Conservation (phyloP, 2,888 invertebrate species). For the Cantharis rufa region DNA sequence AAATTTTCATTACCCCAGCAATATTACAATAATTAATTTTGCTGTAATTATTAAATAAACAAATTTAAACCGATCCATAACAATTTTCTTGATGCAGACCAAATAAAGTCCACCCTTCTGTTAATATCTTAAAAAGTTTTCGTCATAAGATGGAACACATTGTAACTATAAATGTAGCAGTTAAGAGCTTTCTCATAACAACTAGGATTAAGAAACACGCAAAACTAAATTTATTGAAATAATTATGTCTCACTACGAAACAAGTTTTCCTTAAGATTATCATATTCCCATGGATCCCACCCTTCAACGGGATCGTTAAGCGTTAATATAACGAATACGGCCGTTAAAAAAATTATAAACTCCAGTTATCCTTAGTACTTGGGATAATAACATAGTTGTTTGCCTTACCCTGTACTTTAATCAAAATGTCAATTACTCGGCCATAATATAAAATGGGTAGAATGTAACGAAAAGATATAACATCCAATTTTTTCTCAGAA, state of each 20-base stretch:
- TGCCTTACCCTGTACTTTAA: not conserved
- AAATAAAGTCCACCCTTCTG: not conserved
- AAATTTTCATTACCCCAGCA: not conserved
- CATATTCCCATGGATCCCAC: not conserved
- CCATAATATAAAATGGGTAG: not conserved
- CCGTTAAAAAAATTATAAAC: not conserved
- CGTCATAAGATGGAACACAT: not conserved
- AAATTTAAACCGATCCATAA: not conserved
- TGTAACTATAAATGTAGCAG: not conserved
- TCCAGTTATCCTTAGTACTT: not conserved
- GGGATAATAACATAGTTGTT: not conserved
- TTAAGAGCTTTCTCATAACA: not conserved
- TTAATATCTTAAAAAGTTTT: not conserved
- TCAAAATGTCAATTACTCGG: not conserved
- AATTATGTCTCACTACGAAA: not conserved
- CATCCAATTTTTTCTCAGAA: slow-evolving; percentile 20
- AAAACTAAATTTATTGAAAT: not conserved
- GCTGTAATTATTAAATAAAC: no score
- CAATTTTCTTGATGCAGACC: not conserved
- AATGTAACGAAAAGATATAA: not conserved
- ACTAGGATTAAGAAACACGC: not conserved
- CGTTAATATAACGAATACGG: not conserved
- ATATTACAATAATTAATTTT: not conserved
- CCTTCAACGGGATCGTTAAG: not conserved
- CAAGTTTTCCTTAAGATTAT: not conserved